These are phyloP conservation scores for Doryteuthis pealeii DNA, from an alignment of 1,140 invertebrate species.

Conservation along the genomic window DNA sequence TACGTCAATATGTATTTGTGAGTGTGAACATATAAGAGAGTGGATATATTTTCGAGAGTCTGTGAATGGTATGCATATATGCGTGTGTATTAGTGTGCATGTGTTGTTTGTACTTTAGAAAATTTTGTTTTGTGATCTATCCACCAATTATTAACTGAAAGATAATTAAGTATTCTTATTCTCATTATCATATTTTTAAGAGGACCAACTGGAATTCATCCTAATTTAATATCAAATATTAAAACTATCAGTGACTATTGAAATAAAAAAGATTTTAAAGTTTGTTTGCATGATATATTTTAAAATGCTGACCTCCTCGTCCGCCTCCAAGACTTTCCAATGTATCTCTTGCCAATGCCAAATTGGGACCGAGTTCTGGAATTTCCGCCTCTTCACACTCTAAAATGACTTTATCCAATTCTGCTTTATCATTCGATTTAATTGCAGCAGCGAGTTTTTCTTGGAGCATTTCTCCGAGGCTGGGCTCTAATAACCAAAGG, in stretches of 20 bases:
- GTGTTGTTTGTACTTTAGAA: too few relatives aligned
- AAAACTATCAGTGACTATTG: too few relatives aligned
- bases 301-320: not conserved
- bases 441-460: not conserved
- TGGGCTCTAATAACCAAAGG: not conserved
- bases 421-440: not conserved
- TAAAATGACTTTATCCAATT: not conserved
- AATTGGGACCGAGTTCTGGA: not conserved
- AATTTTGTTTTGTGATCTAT: too few relatives aligned
- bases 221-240: too few relatives aligned
- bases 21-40: not conserved
- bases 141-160: too few relatives aligned
- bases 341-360: not conserved
- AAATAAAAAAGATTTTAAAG: too few relatives aligned
- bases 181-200: too few relatives aligned
- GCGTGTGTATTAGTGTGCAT: not conserved
- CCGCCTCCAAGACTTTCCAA: not conserved
- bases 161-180: too few relatives aligned
- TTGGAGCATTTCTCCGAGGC: not conserved
- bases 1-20: not conserved
- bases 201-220: too few relatives aligned
- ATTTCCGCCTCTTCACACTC: constrained; percentile 1
- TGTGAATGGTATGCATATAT: not conserved
- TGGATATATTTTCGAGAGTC: not conserved
- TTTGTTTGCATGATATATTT: too few relatives aligned